A percentile compares a stretch with the other conserved stretches of the same genome.
Conservation (phyloP, 2,113 vertebrate genomes). For the Rhinolophus sinicus region DNA sequence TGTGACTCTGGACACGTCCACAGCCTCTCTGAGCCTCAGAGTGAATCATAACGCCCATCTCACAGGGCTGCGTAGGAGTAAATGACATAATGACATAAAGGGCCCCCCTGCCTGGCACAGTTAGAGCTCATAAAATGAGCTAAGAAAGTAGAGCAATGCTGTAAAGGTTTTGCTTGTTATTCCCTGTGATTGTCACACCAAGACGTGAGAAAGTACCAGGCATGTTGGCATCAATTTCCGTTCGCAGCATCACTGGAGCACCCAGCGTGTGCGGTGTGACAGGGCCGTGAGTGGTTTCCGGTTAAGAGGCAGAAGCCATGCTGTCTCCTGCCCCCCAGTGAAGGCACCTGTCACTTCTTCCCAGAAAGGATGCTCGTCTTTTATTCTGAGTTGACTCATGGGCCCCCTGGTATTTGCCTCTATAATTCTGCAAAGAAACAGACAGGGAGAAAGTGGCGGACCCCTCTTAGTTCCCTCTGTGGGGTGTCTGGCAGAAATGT, state of each 20-base stretch:
- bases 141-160: neutral
- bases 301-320: neutral
- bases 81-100: neutral
- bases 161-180: neutral
- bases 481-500: neutral
- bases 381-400: neutral
- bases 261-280: neutral
- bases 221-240: neutral
- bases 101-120: neutral
- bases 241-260: neutral
- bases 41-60: neutral
- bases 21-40: neutral
- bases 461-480: neutral
- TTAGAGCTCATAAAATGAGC: neutral
- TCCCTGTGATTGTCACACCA: neutral
- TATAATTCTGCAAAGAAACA: neutral
- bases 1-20: neutral
- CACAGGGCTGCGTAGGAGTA: rapidly evolving
- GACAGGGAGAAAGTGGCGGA: neutral
- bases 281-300: neutral
- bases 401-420: too few relatives aligned
- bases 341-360: neutral
- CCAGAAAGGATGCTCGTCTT: neutral
- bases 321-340: neutral
- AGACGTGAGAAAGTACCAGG: neutral